Evolutionary conservation across 2,113 vertebrate species (phyloP).

Genomic region (Ameiurus melas): DNA sequence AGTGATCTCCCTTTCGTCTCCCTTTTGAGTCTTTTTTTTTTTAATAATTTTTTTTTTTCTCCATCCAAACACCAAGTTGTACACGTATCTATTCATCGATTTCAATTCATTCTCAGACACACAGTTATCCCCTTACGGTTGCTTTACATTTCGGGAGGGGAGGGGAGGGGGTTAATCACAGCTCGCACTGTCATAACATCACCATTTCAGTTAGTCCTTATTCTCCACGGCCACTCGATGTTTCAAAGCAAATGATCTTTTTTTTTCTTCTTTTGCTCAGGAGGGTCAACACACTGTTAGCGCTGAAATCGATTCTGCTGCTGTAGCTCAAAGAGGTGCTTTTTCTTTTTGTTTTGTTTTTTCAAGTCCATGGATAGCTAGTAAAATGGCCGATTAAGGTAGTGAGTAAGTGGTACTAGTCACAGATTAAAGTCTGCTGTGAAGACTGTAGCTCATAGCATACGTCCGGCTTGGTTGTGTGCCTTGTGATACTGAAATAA

Average conservation of each 20-base stretch:
- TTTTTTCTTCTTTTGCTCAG: constrained; percentile 71
- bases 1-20: constrained; percentile 45
- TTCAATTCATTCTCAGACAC: constrained; percentile 33
- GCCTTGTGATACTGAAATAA: constrained; percentile 83
- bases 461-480: constrained; percentile 80
- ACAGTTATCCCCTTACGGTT: constrained; percentile 2
- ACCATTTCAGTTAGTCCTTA: constrained; percentile 15
- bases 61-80: constrained; percentile 25
- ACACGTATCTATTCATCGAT: constrained; percentile 21
- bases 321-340: constrained; percentile 66
- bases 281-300: constrained; percentile 86
- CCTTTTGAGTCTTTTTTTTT: constrained; percentile 25
- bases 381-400: constrained; percentile 7
- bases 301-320: constrained; percentile 80
- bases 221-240: neutral
- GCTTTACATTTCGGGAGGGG: constrained; percentile 7
- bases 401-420: constrained; percentile 47
- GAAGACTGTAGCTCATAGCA: constrained; percentile 66
- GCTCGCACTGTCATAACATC: constrained; percentile 21
- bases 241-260: constrained; percentile 46
- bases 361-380: constrained; percentile 28
- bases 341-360: constrained; percentile 51
- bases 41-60: constrained; percentile 1
- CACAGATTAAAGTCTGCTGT: constrained; percentile 52
- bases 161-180: constrained; percentile 9